These are phyloP conservation scores for Goniozus legneri DNA, from an alignment of 1,140 invertebrate genomes.

Conservation along the genomic window DNA sequence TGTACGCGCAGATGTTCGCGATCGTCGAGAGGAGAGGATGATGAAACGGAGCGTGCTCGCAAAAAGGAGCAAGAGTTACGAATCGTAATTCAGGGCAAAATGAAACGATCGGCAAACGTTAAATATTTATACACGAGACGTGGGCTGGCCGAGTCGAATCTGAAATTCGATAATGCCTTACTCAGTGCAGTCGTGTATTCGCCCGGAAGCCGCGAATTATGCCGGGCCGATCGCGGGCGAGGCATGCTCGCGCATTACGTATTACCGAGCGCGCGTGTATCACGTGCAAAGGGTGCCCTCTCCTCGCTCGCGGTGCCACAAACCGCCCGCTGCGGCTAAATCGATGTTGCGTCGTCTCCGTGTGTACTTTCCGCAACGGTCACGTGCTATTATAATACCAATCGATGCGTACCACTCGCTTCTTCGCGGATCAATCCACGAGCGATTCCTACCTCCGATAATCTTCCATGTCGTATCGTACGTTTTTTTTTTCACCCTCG, in stretches of 20 bases:
- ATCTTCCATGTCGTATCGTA: no score
- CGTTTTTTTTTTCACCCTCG: no score
- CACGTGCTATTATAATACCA: no score
- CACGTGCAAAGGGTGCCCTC: conserved; percentile 36
- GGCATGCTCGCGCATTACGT: conserved; percentile 25
- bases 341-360: conserved; percentile 31
- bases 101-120: conserved; percentile 28
- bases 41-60: background rate
- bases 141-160: conserved; percentile 42
- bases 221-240: conserved; percentile 22
- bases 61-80: conserved; percentile 6
- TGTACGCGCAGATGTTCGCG: no score
- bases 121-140: conserved; percentile 41
- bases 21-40: background rate
- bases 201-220: conserved; percentile 50
- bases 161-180: conserved; percentile 52
- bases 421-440: no score
- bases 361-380: conserved; percentile 15
- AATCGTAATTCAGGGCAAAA: conserved; percentile 26
- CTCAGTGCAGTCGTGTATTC: conserved; percentile 36
- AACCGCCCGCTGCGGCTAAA: conserved; percentile 30
- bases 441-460: no score
- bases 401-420: no score
- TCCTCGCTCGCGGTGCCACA: no score
- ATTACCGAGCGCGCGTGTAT: conserved; percentile 35